Evolutionary conservation across 1,140 invertebrate genomes (phyloP), one percentile per base, ranked within the genome.

Genomic region (Araneus ventricosus): DNA sequence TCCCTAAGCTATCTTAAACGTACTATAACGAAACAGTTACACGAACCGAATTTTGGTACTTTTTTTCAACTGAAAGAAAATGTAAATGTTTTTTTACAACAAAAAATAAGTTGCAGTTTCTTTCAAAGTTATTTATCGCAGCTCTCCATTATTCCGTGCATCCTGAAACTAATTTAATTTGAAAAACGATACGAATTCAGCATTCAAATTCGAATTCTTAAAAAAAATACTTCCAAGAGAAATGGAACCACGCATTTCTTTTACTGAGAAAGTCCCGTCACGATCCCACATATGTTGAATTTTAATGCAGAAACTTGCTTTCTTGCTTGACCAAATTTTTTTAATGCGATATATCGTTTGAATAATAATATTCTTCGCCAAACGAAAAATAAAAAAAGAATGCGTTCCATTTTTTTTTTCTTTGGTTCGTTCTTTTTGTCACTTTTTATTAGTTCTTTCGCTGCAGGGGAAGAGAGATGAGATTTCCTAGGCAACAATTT

Each of bases 401-500:
- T 52, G 45, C 45, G 10, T 52, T 52, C 45, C 45, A 52, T 52
- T 45, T 45, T 52, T 52, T 52, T 52, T 45, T 45, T 45, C 5
- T 52, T 52, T 52, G 30, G 22, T 63, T 87, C 57, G 27, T 34
- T 86, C 57, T 87, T 59, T 87, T 52, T 45, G 39, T 17, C 82
- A 45, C 45, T 84, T 82, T 84, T 84, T 84, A 45, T 52, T 84
- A 45, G 82, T 84, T 87, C 52, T 75, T 75, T 75, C 27, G 52
- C 85, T 87, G 7, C 57, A 61, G 85, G 45, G 85, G 20, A 87
- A 87, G 34, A 87, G 34, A 39, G 82, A 87, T 87, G 85, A 37
- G 39, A 84, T 84, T 84, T 41, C 82, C n/a, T 27, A 27, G 70
- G 82, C 82, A 84, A 87, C 85, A 59, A 87, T 61, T 87, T 87